Base-by-base conservation (phyloP, 2,888 invertebrate species). In the Metalampra italica region DNA sequence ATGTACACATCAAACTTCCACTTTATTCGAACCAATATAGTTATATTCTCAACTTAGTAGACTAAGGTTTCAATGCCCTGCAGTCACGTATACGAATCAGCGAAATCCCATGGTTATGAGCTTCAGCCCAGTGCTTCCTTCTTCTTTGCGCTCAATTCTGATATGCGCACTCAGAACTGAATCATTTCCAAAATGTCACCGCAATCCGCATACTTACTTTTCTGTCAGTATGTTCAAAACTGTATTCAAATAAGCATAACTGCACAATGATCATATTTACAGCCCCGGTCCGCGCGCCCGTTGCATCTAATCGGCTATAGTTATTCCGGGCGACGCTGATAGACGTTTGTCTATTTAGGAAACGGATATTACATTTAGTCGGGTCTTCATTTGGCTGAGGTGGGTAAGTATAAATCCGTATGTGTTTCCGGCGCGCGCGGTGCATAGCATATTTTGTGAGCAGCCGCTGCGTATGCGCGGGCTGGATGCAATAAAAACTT, bases 271-370 rank as follows among this genome's bases (percentile, higher is more conserved):
- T 63, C 61, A 64, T 68, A 69, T 70, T 68, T 66, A 62, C 59
- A 64, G 64, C 60, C 14, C 36, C 36, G 32, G 2, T 62, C 64
- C 63, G 61, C 63, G 65, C 64, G 61, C 64, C 58, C 68, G 70
- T 68, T 78, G 80, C 78, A 80, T 79, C 73, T 82, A 84, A 85
- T 82, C 82, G 81, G 64, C 77, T 68, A 80, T 83, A 86, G 83
- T 84, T 87, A 89, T 89, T 88, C 88, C 72, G 76, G 79, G 84
- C 87, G 79, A 73, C 79, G 77, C 74, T 76, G 83, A 82, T 87
- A 82, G 83, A 82, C 88, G 85, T 82, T 85, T 83, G 84, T 86
- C 88, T 87, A 87, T 88, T 89, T 89, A 88, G 89, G 89, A 89
- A 89, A 82, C 88, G 89, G 89, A 89, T 86, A 88, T 87, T 84